phyloP scores from a whole-genome alignment of 2,113 vertebrate species.

The Cyrtonyx montezumae region DNA sequence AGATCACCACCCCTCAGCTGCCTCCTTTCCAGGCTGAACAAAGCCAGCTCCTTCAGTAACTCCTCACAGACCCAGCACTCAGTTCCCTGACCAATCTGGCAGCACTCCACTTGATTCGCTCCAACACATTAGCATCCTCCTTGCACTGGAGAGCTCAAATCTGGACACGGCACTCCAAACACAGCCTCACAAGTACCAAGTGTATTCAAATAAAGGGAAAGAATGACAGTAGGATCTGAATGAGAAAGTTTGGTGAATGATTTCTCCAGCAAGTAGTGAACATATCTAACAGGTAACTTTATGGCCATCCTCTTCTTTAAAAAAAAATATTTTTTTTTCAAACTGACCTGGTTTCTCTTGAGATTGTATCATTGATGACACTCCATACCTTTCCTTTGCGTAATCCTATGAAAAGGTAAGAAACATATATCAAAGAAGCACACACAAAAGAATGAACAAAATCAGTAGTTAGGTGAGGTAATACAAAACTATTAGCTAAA shows the following conservation, averaged over 20 bases:
- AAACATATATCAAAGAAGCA: constrained; percentile 29
- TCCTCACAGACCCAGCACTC: neutral
- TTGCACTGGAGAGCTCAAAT: neutral
- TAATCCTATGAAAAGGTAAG: constrained; percentile 85
- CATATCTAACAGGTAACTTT: rapidly evolving
- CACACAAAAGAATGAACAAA: neutral
- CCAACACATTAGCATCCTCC: neutral
- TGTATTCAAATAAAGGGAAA: neutral
- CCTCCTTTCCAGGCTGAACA: neutral
- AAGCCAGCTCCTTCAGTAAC: neutral
- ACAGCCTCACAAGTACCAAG: neutral
- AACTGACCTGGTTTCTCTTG: constrained; percentile 96
- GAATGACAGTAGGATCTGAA: neutral
- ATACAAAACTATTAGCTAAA: neutral
- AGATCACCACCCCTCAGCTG: neutral
- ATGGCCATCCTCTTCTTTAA: neutral
- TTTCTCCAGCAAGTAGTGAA: neutral
- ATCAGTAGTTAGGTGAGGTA: neutral
- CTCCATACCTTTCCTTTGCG: constrained; percentile 94
- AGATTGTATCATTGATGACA: constrained; percentile 91
- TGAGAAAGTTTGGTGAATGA: neutral
- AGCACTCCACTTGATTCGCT: neutral
- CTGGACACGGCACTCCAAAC: neutral
- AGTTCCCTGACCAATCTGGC: neutral
- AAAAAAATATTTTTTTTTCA: neutral